Base-by-base conservation (phyloP, 2,113 vertebrate species). In the Suricata suricatta region DNA sequence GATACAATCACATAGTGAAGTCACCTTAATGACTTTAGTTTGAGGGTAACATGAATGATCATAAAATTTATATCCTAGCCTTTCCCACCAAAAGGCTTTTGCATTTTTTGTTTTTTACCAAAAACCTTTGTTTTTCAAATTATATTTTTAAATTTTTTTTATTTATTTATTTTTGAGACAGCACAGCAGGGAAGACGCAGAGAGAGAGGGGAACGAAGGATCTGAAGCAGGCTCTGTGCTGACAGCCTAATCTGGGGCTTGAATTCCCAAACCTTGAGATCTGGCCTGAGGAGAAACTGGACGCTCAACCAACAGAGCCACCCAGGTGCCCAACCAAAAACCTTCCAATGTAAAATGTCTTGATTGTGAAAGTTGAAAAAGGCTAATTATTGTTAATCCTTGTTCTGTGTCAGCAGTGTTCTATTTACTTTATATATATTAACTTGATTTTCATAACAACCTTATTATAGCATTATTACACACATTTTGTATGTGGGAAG, bases 31-130 rank as follows among this genome's bases (percentile, higher is more conserved):
- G 25, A 79, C 38, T 79, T 57, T 63, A 50, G 17, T 19, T 80
- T 52, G n/a, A 76, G 66, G 21, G 50, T 54, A 81, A 86, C 15
- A 31, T 35, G 57, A 38, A 25, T 52, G 92, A 88, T 77, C 90
- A 94, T 33, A 47, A 93, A 95, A 86, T 79, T 23, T 92, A 21
- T 92, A 83, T 93, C 41, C 6, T 81, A 88, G 44, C 81, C 23
- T 1, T 66, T 93, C 6, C 3, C 31, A 33, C 27, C 68, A 57
- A 86, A 89, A 82, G 16, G 38, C 19, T 41, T 41, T 41, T 41
- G 38, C 38, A 41, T 41, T 41, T 41, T 41, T 41, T 41, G 38
- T 41, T 41, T 41, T 41, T 41, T 41, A 27, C 0, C 2, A 74
- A 63, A 95, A 79, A n/a, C 1, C 16, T 66, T 82, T 93, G n/a